These are phyloP conservation scores for Panurus biarmicus DNA, from an alignment of 2,113 vertebrate genomes.

Conservation along the genomic window DNA sequence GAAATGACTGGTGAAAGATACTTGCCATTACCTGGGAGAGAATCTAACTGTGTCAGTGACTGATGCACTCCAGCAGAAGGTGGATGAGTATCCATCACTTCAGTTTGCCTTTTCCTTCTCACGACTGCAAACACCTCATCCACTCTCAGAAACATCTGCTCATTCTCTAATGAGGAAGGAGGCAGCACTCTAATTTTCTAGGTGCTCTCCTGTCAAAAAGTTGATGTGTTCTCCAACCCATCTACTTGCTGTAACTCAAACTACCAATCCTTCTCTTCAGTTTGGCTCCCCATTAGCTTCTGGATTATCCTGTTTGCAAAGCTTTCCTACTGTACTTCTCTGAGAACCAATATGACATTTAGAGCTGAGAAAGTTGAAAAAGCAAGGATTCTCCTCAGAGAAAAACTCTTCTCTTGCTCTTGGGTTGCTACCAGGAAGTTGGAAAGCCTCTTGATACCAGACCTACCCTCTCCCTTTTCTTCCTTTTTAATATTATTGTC, in stretches of 20 bases:
- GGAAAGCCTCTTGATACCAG: conserved; percentile 1
- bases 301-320: not conserved
- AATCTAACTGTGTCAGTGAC: not conserved
- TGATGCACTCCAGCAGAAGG: not conserved
- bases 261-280: not conserved
- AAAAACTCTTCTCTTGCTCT: not conserved
- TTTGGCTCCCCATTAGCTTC: not conserved
- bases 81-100: not conserved
- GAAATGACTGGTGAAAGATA: not conserved
- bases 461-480: conserved; percentile 25
- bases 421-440: conserved; percentile 23
- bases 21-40: not conserved
- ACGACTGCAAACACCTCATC: not conserved
- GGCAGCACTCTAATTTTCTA: not conserved
- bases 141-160: not conserved
- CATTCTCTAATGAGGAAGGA: not conserved
- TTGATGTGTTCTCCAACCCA: not conserved
- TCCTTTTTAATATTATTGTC: conserved; percentile 50
- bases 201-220: not conserved
- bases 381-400: not conserved
- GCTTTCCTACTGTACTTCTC: not conserved
- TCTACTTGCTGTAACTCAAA: not conserved
- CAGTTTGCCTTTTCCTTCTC: not conserved
- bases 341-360: not conserved
- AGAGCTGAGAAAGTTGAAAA: conserved; percentile 9